Percentiles rank a stretch among this genome's conserved stretches.
Evolutionary conservation across 2,797 vertebrate genomes (phyloP).

Genomic region (Acestrorhynchus altus): DNA sequence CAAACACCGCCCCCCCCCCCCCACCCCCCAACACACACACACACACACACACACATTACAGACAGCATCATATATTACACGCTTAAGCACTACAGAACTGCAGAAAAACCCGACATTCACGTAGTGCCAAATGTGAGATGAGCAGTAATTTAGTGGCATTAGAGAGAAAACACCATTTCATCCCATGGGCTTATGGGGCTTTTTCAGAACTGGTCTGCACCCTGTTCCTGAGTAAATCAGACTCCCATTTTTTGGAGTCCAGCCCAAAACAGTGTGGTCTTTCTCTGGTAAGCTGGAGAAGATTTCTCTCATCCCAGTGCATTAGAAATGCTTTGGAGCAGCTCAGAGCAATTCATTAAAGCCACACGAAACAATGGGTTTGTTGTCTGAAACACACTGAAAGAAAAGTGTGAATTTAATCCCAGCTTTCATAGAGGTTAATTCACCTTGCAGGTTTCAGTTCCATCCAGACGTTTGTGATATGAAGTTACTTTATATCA

Average conservation of each 20-base stretch:
- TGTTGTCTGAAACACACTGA: conserved; percentile 63
- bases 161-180: neutral
- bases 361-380: conserved; percentile 54
- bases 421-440: neutral
- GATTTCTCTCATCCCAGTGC: conserved; percentile 42
- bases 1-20: neutral
- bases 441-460: neutral
- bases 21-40: neutral
- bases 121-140: neutral
- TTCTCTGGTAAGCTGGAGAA: conserved; percentile 50
- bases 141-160: conserved; percentile 28
- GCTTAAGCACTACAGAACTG: conserved; percentile 23
- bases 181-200: neutral
- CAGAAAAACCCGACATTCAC: conserved; percentile 14
- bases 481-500: too few relatives aligned
- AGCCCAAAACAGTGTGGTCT: conserved; percentile 47
- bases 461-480: neutral
- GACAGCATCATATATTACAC: conserved; percentile 7
- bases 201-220: conserved; percentile 28
- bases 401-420: conserved; percentile 64
- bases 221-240: conserved; percentile 49
- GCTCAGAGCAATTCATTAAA: conserved; percentile 58
- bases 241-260: conserved; percentile 25
- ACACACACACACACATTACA: neutral
- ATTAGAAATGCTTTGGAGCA: conserved; percentile 45